Evolutionary conservation across 1,140 invertebrate genomes (phyloP).

Genomic region (Bombus cullumanus): DNA sequence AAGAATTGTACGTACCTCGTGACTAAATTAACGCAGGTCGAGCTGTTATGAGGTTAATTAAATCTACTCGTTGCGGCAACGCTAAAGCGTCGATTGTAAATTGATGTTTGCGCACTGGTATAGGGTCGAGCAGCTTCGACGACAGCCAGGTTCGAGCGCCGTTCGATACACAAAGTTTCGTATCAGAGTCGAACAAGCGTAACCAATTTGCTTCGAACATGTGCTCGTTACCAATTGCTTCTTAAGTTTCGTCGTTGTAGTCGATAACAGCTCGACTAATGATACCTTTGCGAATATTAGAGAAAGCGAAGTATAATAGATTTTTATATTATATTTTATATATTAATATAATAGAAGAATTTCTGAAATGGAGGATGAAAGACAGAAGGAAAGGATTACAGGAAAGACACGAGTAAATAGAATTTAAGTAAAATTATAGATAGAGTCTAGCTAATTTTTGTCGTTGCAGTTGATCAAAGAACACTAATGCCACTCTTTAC

Average conservation of each 20-base stretch:
- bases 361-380: not conserved
- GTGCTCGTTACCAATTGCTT: not conserved
- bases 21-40: not conserved
- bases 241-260: conserved; percentile 33
- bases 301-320: not conserved
- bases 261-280: not conserved
- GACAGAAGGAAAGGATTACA: too few species aligned
- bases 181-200: conserved; percentile 25
- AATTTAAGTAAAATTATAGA: not conserved
- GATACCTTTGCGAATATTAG: not conserved
- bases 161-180: conserved; percentile 1
- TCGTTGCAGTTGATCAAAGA: not conserved
- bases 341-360: too few species aligned
- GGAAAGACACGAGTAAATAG: not conserved
- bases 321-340: too few species aligned
- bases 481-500: not conserved
- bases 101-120: conserved; percentile 16
- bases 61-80: not conserved
- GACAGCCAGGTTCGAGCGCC: too few species aligned
- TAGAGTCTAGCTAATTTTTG: not conserved
- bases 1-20: not conserved
- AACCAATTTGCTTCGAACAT: conserved; percentile 40
- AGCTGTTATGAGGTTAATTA: not conserved
- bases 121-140: not conserved
- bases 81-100: conserved; percentile 13